Base-by-base conservation (phyloP, 1,140 invertebrate species). In the Drosophila azteca region DNA sequence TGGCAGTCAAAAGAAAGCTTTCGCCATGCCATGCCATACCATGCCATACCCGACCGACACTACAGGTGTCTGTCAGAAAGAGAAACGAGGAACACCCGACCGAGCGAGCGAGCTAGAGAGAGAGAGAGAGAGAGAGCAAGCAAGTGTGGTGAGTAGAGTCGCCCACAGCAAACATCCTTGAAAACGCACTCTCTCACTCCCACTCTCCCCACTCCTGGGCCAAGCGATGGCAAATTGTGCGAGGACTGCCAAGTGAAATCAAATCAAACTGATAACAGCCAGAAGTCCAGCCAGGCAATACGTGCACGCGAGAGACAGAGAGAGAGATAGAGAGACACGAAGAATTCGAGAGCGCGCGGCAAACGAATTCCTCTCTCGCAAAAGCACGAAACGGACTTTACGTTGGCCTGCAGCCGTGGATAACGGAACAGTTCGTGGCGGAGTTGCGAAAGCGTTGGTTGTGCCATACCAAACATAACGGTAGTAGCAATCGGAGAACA, bases 211-310 rank as follows among this genome's bases (percentile, higher is more conserved):
- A 13, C 11, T 49, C 64, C 77, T 87, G 67, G 69, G 68, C 65
- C 68, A 84, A 84, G 81, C 59, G 44, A 70, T 81, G 58, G 73
- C 50, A 61, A 70, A 77, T 84, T 84, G 82, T 84, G 82, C 73
- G 81, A 84, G 81, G 82, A 80, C 82, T 55, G 62, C 17, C 24
- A 24, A 43, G 60, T 76, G 70, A 76, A 83, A 85, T 87, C 82
- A 85, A 87, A 87, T 82, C 82, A 82, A 87, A 82, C 74, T 85
- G 82, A 87, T 85, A 87, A 85, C 74, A 75, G 72, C 11, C 11
- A 39, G 31, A 35, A 39, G 35, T 4, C 64, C 49, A 48, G 62
- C 51, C 13, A 62, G 15, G 17, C 50, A 50, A 20, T 72, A 61
- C 50, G 64, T 55, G 63, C 51, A 59, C 57, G 71, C 45, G 8